These are phyloP conservation scores for Pongo abelii DNA, from an alignment of 2,113 vertebrate genomes.

Conservation along the genomic window DNA sequence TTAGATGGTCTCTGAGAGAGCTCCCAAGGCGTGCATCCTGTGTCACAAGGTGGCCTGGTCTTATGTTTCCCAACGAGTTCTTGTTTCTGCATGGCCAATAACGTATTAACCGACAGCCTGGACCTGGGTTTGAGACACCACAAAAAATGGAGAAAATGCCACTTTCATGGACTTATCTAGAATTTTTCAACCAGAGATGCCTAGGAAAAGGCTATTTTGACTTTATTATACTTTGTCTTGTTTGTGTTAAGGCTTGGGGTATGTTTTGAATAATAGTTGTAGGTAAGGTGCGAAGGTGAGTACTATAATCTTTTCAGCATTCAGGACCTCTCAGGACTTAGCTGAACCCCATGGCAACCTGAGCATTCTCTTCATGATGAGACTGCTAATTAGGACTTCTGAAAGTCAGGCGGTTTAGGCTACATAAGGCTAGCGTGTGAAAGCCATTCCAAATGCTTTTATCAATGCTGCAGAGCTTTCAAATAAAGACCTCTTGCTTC, in stretches of 20 bases:
- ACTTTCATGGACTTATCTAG: not conserved
- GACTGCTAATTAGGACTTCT: not conserved
- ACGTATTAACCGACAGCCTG: not conserved
- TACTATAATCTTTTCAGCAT: not conserved
- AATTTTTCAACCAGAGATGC: not conserved
- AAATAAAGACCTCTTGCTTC: not conserved
- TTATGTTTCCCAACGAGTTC: fast-evolving
- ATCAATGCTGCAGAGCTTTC: not conserved
- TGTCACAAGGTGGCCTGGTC: not conserved
- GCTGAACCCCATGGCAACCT: fast-evolving
- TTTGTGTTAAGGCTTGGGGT: not conserved
- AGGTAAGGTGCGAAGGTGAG: not conserved
- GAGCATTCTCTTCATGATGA: not conserved
- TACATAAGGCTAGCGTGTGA: not conserved
- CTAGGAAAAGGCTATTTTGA: not conserved
- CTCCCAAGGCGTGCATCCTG: fast-evolving
- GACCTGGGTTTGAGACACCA: not conserved
- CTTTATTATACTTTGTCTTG: not conserved
- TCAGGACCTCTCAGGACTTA: not conserved
- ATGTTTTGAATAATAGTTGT: not conserved
- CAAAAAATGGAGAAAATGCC: not conserved
- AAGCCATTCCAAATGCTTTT: not conserved
- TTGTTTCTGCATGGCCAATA: not conserved
- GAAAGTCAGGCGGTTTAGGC: too few species aligned
- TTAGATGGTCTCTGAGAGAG: not conserved